Base-by-base conservation (phyloP, 2,888 invertebrate species). In the Cyclophora albipunctata region DNA sequence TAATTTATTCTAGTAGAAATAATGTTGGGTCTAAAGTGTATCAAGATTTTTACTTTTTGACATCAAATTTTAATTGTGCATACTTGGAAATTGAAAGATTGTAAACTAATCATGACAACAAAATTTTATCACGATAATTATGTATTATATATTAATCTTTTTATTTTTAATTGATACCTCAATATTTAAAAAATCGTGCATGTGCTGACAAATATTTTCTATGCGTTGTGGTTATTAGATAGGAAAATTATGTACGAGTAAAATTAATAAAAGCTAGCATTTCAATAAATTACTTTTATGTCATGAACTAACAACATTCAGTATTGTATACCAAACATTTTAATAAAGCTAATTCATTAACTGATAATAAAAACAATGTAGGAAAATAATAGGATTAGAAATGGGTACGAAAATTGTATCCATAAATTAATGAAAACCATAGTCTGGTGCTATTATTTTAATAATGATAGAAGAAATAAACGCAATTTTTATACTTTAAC, bases 361-460 rank as follows among this genome's bases (percentile, higher is more conserved):
- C 20, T 43, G 4, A 37, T 37, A 37, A 37, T 37, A 5, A 37
- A 37, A 5, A 37, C 4, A 37, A 5, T 2, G 4, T 5, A 37
- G 37, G 37, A 37, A 37, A 37, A 37, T 37, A 37, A 37, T 37
- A 37, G 37, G 37, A 37, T 37, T 37, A 37, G 5, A 37, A 37
- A 5, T 37, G 37, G 37, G 37, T 37, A 37, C 5, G 37, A 37
- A 5, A 5, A 2, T 37, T 5, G 37, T 37, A 37, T 37, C 37
- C 45, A 45, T 47, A 35, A 20, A 54, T 40, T 47, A 49, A 46
- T 45, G 34, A 37, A 47, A 43, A 51, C 48, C 49, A 41, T 55
- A 50, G 53, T 54, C 52, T 60, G 58, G 57, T 58, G 55, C 58
- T 57, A 51, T 57, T 53, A 54, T 53, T 55, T 54, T 51, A 49